Conservation (phyloP, 2,113 vertebrate species). For the Equus quagga region DNA sequence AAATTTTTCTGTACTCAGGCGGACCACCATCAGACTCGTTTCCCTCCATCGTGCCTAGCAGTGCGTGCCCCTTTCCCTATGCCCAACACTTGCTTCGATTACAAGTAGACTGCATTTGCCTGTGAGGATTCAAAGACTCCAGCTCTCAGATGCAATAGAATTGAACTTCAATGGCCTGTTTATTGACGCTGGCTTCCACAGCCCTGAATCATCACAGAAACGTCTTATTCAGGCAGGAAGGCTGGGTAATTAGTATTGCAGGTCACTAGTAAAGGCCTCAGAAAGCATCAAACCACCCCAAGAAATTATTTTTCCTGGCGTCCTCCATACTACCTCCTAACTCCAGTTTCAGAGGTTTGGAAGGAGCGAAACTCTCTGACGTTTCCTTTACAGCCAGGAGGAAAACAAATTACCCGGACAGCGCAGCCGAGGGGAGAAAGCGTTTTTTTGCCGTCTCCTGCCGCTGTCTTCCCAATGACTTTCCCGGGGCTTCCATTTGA, state of each 20-base stretch:
- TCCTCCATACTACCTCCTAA: constrained; percentile 22
- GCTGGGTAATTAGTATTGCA: constrained; percentile 70
- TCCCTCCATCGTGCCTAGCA: rapidly evolving
- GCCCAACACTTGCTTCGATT: neutral
- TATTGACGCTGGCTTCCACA: neutral
- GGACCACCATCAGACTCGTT: neutral
- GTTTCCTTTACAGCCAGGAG: constrained; percentile 59
- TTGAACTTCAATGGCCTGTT: neutral
- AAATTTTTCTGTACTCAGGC: neutral
- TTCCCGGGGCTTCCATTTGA: neutral
- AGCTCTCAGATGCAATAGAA: constrained; percentile 1
- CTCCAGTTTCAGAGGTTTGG: constrained; percentile 69
- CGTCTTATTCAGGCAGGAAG: constrained; percentile 58
- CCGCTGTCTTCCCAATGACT: constrained; percentile 14
- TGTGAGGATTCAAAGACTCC: neutral
- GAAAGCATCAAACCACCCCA: constrained; percentile 60
- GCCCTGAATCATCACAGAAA: constrained; percentile 25
- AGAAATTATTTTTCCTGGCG: constrained; percentile 77
- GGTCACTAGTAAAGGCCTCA: constrained; percentile 57
- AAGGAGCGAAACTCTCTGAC: neutral
- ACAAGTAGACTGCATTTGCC: neutral
- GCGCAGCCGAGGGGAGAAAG: neutral
- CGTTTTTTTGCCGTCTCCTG: neutral
- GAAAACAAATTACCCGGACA: neutral
- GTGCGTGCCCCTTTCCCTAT: neutral